phyloP scores from a whole-genome alignment of 2,888 invertebrate genomes.

The Alsophila aescularia region DNA sequence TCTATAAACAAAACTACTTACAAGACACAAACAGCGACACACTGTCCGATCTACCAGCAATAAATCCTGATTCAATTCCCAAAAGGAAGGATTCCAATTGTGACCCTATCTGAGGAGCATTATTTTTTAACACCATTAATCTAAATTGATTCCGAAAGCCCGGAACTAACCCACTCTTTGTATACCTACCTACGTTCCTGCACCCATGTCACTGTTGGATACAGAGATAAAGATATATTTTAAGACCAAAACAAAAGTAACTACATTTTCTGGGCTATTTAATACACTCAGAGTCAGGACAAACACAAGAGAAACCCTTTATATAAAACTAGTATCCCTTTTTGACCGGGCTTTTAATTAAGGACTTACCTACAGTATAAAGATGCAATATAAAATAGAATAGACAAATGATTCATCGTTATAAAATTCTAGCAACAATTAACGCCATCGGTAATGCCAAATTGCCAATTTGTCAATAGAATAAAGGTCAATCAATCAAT shows the following conservation, averaged over 20 bases:
- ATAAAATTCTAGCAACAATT: no score
- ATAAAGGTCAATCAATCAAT: no score
- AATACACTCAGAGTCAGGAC: no score
- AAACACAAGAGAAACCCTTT: no score
- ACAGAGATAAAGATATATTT: conserved; percentile 12
- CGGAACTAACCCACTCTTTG: conserved; percentile 35
- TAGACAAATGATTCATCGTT: no score
- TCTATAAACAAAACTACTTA: not conserved
- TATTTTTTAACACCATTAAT: conserved; percentile 54
- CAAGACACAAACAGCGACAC: conserved; percentile 18
- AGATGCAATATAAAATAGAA: no score
- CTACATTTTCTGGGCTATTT: not conserved
- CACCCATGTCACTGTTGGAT: conserved; percentile 29
- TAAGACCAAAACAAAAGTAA: not conserved
- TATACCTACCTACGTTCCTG: conserved; percentile 31
- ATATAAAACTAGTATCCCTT: no score
- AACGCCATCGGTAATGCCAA: no score
- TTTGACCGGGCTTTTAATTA: no score
- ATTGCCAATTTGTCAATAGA: no score
- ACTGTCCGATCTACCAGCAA: conserved; percentile 33
- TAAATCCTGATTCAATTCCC: conserved; percentile 47
- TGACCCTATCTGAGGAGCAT: conserved; percentile 39
- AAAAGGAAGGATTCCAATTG: conserved; percentile 39
- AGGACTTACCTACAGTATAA: no score
- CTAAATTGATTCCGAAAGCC: conserved; percentile 46